These are phyloP conservation scores for Anser cygnoides DNA, from an alignment of 2,113 vertebrate species.

Conservation along the genomic window DNA sequence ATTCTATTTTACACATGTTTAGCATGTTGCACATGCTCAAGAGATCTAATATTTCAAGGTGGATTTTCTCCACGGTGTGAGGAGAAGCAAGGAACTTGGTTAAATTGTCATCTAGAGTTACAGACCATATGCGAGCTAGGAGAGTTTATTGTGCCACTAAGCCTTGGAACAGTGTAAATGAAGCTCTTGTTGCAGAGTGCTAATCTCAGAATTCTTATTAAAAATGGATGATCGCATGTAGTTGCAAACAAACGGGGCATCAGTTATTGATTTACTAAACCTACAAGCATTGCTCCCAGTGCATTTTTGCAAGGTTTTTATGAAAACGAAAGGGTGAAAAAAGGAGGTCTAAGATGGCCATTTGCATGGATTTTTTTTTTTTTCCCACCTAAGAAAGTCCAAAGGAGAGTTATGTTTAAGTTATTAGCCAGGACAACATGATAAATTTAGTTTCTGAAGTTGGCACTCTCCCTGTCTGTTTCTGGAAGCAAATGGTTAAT, in stretches of 20 bases:
- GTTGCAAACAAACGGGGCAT: constrained; percentile 15
- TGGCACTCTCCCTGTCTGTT: background rate
- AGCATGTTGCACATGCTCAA: constrained; percentile 44
- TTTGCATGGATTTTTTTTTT: background rate
- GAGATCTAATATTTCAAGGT: constrained; percentile 60
- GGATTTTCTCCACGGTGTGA: constrained; percentile 35
- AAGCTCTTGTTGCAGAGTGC: constrained; percentile 58
- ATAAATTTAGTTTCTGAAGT: background rate
- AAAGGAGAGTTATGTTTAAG: background rate
- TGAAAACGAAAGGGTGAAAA: background rate
- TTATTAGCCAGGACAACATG: background rate
- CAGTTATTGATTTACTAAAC: constrained; percentile 33
- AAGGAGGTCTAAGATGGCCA: background rate
- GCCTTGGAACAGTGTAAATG: constrained; percentile 13
- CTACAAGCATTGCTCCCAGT: background rate
- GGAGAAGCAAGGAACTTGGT: constrained; percentile 3
- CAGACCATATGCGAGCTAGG: background rate
- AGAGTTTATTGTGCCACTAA: constrained; percentile 14
- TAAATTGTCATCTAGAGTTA: constrained; percentile 34
- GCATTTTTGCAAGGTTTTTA: background rate
- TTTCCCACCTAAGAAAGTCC: background rate
- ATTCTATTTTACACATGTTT: constrained; percentile 48
- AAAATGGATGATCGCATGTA: constrained; percentile 61
- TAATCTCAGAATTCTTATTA: constrained; percentile 68
- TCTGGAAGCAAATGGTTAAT: constrained; percentile 58